Base-by-base conservation (phyloP, 2,113 vertebrate genomes). In the Phainopepla nitens region DNA sequence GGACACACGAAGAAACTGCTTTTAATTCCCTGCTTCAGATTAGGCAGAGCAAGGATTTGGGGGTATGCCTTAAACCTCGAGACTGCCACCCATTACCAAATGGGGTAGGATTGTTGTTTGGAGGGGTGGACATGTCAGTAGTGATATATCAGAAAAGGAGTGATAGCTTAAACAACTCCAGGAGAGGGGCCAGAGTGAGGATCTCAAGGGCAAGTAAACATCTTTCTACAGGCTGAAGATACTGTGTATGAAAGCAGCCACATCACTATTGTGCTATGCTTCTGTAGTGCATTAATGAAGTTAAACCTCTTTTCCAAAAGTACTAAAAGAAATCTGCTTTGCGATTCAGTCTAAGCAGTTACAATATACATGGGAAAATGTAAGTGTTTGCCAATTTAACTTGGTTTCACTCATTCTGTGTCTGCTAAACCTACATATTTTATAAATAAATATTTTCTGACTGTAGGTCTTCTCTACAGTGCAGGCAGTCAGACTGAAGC, bases 401-500 rank as follows among this genome's bases (percentile, higher is more conserved):
- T 95, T 87, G 95, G 42, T 94, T 92, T 93, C 56, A 5, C 68
- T 83, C 45, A 62, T 72, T 77, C 51, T 70, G 41, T 58, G 64
- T 11, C 47, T 96, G 29, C 64, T 58, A 93, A 94, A 47, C 72
- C 93, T 84, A 93, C 50, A 1, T 35, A 19, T 36, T 93, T 89
- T 81, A 81, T 87, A 94, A 93, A 95, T 93, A 95, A 81, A 54
- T 72, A 6, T 79, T 65, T 78, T 71, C 85, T 86, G 75, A 39
- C 80, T 81, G 33, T 70, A 79, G 39, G 69, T 84, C 56, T 84
- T 90, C 45, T 81, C 89, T 87, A 36, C 29, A 50, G 42, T 58
- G 23, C 91, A 90, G 51, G 39, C 58, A 89, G 83, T 91, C 66
- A 87, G 33, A 78, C 69, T 87, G 94, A 93, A 87, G 72, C 6